Percentiles rank a stretch among this genome's conserved stretches.
Evolutionary conservation across 2,113 vertebrate genomes (phyloP).

Genomic region (Triplophysa tibetana): DNA sequence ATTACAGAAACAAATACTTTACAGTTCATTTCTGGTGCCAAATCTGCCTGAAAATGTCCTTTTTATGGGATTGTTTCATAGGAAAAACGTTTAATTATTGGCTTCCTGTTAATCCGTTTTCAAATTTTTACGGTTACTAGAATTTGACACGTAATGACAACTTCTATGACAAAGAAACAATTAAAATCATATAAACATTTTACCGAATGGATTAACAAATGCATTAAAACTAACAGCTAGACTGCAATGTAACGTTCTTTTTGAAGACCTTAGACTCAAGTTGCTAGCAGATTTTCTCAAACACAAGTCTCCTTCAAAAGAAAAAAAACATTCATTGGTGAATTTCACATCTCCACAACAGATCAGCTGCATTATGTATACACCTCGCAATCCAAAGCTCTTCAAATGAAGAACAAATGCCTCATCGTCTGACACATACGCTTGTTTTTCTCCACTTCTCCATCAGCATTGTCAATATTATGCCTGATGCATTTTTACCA

Average conservation of each 20-base stretch:
- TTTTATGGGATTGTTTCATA: no score
- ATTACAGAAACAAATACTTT: no score
- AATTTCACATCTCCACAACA: slow-evolving; percentile 1
- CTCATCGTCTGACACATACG: neutral
- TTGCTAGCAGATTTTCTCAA: neutral
- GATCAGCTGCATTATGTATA: neutral
- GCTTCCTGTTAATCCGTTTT: no score
- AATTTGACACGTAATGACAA: no score
- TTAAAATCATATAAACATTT: no score
- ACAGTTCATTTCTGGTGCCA: no score
- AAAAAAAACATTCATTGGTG: neutral
- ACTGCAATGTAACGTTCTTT: neutral
- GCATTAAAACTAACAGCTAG: neutral
- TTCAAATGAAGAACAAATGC: neutral
- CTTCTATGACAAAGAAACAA: no score
- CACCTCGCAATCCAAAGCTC: neutral
- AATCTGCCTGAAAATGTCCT: no score
- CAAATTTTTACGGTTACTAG: no score
- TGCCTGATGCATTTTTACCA: slow-evolving; percentile 56
- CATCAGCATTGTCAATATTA: slow-evolving; percentile 65
- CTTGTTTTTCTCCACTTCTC: slow-evolving; percentile 51
- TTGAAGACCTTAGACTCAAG: no score
- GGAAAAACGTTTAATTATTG: no score
- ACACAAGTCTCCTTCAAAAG: neutral
- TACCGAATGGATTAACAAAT: neutral